These are phyloP conservation scores for Hipparchia sbordonii DNA, from an alignment of 2,888 invertebrate genomes.

Conservation along the genomic window DNA sequence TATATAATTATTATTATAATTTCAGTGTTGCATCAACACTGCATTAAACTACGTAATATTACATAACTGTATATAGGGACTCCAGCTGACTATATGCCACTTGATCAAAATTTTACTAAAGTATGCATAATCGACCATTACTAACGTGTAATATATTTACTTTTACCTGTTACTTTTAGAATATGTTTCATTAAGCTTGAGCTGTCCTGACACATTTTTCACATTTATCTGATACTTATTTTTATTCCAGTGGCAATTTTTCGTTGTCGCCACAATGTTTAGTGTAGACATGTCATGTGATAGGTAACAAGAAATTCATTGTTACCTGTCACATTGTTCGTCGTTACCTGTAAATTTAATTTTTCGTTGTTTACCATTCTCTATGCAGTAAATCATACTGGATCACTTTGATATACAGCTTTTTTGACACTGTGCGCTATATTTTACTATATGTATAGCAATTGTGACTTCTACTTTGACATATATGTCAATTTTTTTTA, in stretches of 20 bases:
- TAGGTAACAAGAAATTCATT: conserved; percentile 9
- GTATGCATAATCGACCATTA: conserved; percentile 9
- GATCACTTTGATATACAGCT: conserved; percentile 9
- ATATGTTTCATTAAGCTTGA: conserved; percentile 1
- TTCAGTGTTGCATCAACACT: conserved; percentile 59
- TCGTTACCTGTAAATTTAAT: neutral
- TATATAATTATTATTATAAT: conserved; percentile 47
- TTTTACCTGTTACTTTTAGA: conserved; percentile 8
- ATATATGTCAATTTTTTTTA: conserved; percentile 3
- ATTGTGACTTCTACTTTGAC: conserved; percentile 4
- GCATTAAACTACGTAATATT: conserved; percentile 53
- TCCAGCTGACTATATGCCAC: conserved; percentile 17
- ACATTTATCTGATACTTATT: neutral
- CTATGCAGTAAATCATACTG: neutral
- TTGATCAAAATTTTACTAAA: conserved; percentile 16
- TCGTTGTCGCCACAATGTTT: neutral
- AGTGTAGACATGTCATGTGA: neutral
- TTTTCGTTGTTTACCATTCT: neutral
- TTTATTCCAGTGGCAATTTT: neutral
- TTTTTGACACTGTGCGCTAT: conserved; percentile 12
- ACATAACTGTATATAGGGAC: conserved; percentile 34
- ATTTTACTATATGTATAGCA: conserved; percentile 12
- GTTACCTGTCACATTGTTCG: conserved; percentile 17
- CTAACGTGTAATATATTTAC: conserved; percentile 2
- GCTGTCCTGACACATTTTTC: neutral